These are phyloP conservation scores for Drosophila mimica DNA, from an alignment of 2,888 invertebrate species.

Conservation along the genomic window DNA sequence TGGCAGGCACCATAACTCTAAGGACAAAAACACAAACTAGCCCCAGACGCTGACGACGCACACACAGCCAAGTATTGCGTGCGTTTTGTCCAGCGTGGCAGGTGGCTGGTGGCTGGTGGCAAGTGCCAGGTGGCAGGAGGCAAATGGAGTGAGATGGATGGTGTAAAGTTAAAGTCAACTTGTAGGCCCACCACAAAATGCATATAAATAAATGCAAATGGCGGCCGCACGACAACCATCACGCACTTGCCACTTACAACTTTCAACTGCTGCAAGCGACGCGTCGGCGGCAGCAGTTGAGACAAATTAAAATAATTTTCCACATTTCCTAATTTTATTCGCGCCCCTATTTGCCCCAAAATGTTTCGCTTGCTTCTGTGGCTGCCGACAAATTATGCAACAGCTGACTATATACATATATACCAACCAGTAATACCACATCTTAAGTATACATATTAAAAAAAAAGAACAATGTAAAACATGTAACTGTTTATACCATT, in stretches of 20 bases:
- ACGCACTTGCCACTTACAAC: constrained; percentile 28
- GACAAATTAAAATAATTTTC: constrained; percentile 57
- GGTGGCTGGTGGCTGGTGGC: constrained; percentile 1
- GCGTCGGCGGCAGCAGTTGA: background rate
- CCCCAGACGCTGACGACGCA: constrained; percentile 1
- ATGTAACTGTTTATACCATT: no score
- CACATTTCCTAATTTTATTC: constrained; percentile 37
- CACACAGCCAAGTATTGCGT: constrained; percentile 12
- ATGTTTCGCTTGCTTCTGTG: constrained; percentile 15
- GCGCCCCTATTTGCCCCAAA: constrained; percentile 18
- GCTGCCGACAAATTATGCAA: constrained; percentile 43
- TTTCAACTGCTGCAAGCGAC: constrained; percentile 18
- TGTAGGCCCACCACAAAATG: constrained; percentile 40
- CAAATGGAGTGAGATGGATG: background rate
- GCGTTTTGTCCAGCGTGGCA: constrained; percentile 24
- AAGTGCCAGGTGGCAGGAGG: constrained; percentile 11
- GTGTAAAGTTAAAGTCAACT: constrained; percentile 30
- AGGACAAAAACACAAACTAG: constrained; percentile 20
- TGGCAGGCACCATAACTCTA: constrained; percentile 4
- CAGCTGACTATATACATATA: constrained; percentile 3
- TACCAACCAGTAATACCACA: no score
- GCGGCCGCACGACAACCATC: constrained; percentile 21
- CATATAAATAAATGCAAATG: constrained; percentile 58
- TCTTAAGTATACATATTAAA: no score
- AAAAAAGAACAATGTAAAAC: no score